These are phyloP conservation scores for Meta bourneti DNA, from an alignment of 2,888 invertebrate genomes.

Conservation along the genomic window DNA sequence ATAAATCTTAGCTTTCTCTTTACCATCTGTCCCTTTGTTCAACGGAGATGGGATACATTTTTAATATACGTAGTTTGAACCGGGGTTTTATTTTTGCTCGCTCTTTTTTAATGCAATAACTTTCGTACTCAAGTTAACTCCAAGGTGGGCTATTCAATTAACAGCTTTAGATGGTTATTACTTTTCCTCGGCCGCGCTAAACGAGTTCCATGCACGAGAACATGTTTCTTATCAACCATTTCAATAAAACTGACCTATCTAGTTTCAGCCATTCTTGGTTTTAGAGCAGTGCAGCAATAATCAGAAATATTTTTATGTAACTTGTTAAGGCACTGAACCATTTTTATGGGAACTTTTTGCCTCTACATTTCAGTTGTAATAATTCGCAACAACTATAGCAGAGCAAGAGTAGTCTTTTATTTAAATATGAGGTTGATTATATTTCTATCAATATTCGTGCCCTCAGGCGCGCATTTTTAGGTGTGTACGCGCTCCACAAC, in stretches of 20 bases:
- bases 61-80: conserved; percentile 44
- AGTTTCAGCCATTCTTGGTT: not conserved
- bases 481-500: too few species aligned
- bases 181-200: not conserved
- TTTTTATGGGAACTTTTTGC: not conserved
- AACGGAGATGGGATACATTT: conserved; percentile 25
- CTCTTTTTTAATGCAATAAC: conserved; percentile 24
- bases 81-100: conserved; percentile 18
- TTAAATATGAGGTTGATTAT: too few species aligned
- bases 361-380: not conserved
- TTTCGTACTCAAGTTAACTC: not conserved
- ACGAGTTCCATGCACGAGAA: not conserved
- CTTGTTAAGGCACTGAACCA: not conserved
- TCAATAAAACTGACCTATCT: not conserved
- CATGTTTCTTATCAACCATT: not conserved
- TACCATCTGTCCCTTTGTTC: conserved; percentile 73
- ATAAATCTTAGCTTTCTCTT: conserved; percentile 69
- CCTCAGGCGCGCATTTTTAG: too few species aligned
- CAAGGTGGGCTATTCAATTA: conserved; percentile 40
- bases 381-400: too few species aligned
- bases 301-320: not conserved
- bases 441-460: too few species aligned
- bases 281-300: not conserved
- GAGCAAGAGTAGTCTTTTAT: too few species aligned
- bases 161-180: conserved; percentile 16